Evolutionary conservation across 1,140 invertebrate genomes (phyloP).

Genomic region (Trichogramma pretiosum): DNA sequence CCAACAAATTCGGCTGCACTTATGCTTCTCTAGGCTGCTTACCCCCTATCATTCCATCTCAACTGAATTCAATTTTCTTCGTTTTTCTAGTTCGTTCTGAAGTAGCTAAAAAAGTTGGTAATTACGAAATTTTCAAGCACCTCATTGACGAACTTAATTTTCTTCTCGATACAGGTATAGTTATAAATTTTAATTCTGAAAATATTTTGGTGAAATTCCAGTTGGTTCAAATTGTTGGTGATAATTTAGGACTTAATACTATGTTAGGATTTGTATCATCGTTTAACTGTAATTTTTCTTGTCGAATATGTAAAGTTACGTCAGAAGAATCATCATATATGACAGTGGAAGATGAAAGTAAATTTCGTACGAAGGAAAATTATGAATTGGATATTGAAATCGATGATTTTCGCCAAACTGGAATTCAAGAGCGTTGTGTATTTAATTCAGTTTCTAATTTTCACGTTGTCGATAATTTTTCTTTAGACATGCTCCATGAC

Average conservation of each 20-base stretch:
- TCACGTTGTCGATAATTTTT: neutral
- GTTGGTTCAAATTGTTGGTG: neutral
- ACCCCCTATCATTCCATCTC: conserved; percentile 9
- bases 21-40: conserved; percentile 11
- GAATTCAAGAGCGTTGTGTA: neutral
- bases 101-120: conserved; percentile 7
- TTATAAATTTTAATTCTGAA: neutral
- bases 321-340: neutral
- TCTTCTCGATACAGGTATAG: neutral
- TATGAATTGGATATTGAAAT: neutral
- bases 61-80: conserved; percentile 8
- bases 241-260: neutral
- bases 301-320: neutral
- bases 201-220: neutral
- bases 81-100: neutral
- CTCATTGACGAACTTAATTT: neutral
- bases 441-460: neutral
- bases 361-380: neutral
- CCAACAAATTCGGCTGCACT: neutral
- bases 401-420: neutral
- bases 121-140: neutral
- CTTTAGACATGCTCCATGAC: neutral
- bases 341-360: neutral
- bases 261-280: neutral
- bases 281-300: neutral